Evolutionary conservation across 2,888 invertebrate genomes (phyloP).

Genomic region (Arctia plantaginis): DNA sequence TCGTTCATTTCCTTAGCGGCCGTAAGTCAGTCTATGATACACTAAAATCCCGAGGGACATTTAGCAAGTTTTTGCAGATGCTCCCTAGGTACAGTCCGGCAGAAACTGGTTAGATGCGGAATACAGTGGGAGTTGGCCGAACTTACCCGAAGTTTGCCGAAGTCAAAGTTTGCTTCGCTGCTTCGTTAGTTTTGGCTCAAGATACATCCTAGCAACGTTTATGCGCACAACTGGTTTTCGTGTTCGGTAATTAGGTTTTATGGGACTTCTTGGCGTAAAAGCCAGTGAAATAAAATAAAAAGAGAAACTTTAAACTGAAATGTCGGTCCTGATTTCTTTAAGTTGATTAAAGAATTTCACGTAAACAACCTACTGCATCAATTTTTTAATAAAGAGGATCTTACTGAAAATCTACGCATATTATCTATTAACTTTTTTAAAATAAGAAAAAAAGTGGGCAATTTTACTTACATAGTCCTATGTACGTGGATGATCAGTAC

Average conservation of each 20-base stretch:
- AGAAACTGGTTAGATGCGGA: conserved; percentile 38
- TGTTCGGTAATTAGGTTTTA: conserved; percentile 25
- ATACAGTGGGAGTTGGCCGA: conserved; percentile 28
- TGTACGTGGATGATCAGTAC: too few species aligned
- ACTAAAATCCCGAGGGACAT: conserved; percentile 42
- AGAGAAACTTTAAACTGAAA: not conserved
- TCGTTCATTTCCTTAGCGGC: conserved; percentile 23
- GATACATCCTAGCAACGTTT: conserved; percentile 36
- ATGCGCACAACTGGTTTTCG: conserved; percentile 26
- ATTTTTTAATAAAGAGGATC: not conserved
- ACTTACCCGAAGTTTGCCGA: conserved; percentile 38
- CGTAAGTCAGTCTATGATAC: conserved; percentile 45
- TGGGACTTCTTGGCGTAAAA: conserved; percentile 2
- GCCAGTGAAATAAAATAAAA: not conserved
- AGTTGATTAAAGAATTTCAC: not conserved
- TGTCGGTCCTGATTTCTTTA: not conserved
- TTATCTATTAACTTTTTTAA: too few species aligned
- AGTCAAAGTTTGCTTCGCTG: conserved; percentile 42
- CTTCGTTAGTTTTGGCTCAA: conserved; percentile 42
- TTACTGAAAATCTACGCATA: too few species aligned
- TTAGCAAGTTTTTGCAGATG: conserved; percentile 49
- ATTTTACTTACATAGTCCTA: too few species aligned
- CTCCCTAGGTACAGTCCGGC: conserved; percentile 38
- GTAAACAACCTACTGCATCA: not conserved
- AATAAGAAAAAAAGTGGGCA: too few species aligned